phyloP scores from a whole-genome alignment of 2,113 vertebrate species.

The Rattus rattus region DNA sequence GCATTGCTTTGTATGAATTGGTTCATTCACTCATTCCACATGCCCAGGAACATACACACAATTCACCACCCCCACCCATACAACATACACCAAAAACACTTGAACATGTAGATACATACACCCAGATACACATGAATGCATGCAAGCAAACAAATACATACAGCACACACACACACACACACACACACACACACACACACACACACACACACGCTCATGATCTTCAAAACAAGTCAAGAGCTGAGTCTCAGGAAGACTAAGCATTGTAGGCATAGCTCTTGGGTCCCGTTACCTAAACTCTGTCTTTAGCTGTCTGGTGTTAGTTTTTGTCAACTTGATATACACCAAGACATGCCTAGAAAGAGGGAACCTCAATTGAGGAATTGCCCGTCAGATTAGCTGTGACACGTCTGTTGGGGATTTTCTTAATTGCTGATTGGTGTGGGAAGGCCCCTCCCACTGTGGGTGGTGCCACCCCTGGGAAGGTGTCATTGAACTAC shows the following conservation, averaged over 20 bases:
- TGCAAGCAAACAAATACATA: not conserved
- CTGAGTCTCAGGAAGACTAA: not conserved
- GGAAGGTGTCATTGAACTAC: not conserved
- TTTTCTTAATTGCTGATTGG: not conserved
- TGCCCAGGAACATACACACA: not conserved
- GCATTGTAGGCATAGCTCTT: not conserved
- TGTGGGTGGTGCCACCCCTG: not conserved
- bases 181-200: not conserved
- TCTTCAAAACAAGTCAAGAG: not conserved
- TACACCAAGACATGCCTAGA: not conserved
- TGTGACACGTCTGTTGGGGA: not conserved
- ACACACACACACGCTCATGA: not conserved
- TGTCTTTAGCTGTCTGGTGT: not conserved
- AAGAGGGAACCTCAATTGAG: not conserved
- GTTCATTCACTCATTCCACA: not conserved
- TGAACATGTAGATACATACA: not conserved
- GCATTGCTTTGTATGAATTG: not conserved
- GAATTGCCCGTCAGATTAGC: not conserved
- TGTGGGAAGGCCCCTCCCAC: not conserved
- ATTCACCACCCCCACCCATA: not conserved
- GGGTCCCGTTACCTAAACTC: not conserved
- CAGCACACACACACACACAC: not conserved
- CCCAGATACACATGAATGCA: not conserved
- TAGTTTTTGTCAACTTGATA: not conserved
- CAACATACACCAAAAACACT: not conserved